Base-by-base conservation (phyloP, 2,113 vertebrate genomes). In the Charadrius vociferus region DNA sequence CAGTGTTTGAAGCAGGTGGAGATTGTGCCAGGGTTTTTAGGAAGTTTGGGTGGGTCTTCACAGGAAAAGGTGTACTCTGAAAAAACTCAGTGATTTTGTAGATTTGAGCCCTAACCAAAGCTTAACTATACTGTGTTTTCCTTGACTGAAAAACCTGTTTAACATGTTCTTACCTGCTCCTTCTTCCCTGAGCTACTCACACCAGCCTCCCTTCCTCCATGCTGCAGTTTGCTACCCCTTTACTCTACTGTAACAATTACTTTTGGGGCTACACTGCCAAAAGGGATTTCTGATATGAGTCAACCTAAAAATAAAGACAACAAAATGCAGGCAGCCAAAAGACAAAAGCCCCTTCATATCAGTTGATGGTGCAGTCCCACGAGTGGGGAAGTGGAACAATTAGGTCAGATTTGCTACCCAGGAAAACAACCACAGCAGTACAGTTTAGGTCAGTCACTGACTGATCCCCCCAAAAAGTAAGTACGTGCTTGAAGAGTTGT, bases 1-100 rank as follows among this genome's bases (percentile, higher is more conserved):
- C 1, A 41, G 22, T 17, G 14, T 56, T 80, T 70, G 49, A 56
- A 61, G 58, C 39, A 86, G 23, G 29, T 13, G 24, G 11, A 72
- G 30, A 32, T 9, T 63, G 37, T 0, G 3, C 7, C 0, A 5
- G 11, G 14, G 1, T 47, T 83, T 74, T 77, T 34, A 32, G 41
- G 6, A 53, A 68, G 12, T 53, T 10, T 71, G 16, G 2, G 26
- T 55, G 9, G 26, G 15, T 63, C 29, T 68, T 39, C 36, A 68
- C 1, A 5, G 36, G 8, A 71, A 45, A 73, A 55, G 1, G 10
- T 9, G 4, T 34, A 5, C 26, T 52, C 39, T 2, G 2, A 41
- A 74, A 27, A 50, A 22, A 24, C 12, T 55, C 68, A n/a, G 10
- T 2, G 10, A 32, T 59, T 67, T 90, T 59, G 34, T 49, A 75